These are phyloP conservation scores for Leptinotarsa peninsularis DNA, from an alignment of 2,888 invertebrate species.

Conservation along the genomic window DNA sequence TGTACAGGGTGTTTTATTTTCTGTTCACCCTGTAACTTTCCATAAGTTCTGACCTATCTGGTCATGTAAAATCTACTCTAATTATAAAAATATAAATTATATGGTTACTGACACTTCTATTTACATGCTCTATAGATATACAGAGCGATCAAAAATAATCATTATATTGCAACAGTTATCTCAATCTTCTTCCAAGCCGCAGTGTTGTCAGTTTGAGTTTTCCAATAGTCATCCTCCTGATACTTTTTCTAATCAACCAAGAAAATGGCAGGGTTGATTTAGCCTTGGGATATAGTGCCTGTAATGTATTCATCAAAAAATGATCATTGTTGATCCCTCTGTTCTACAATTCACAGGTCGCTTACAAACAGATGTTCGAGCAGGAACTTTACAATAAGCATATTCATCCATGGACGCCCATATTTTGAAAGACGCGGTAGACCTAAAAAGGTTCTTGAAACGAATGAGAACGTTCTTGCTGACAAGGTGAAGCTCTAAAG, in stretches of 20 bases:
- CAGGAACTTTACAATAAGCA: conserved; percentile 13
- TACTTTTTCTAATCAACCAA: conserved; percentile 6
- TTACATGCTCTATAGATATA: conserved; percentile 15
- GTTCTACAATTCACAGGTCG: conserved; percentile 4
- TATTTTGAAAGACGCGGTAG: background rate
- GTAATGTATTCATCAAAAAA: background rate
- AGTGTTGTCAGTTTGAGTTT: conserved; percentile 1
- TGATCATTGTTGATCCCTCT: conserved; percentile 19
- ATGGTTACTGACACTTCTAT: conserved; percentile 15
- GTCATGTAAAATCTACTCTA: background rate
- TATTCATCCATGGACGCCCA: conserved; percentile 8
- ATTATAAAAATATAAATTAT: conserved; percentile 18
- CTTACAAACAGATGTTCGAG: conserved; percentile 4
- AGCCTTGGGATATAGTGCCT: conserved; percentile 12
- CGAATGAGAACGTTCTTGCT: too few relatives aligned
- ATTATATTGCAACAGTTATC: background rate
- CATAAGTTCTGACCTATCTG: conserved; percentile 5
- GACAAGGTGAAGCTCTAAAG: too few relatives aligned
- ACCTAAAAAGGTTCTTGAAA: too few relatives aligned
- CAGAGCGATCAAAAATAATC: conserved; percentile 21
- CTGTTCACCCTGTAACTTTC: background rate
- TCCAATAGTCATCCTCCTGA: conserved; percentile 5
- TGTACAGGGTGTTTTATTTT: background rate
- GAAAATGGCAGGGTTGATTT: conserved; percentile 10
- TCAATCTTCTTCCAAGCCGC: conserved; percentile 2